Evolutionary conservation across 2,888 invertebrate species (phyloP).

Genomic region (Pteria penguin): DNA sequence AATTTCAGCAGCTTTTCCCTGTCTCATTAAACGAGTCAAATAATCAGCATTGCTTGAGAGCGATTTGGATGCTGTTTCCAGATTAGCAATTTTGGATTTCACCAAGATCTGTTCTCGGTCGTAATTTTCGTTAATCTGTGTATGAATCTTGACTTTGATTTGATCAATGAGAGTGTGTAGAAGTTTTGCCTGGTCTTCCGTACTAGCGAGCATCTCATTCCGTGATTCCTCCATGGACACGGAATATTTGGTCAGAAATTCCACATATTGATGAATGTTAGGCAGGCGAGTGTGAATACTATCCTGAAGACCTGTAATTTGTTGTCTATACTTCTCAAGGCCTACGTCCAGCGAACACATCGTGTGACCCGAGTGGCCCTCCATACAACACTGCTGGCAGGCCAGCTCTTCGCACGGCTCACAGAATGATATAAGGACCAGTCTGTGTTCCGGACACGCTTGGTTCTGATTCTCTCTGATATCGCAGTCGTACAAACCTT

Average conservation of each 20-base stretch:
- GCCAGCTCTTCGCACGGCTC: slow-evolving; percentile 62
- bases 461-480: slow-evolving; percentile 64
- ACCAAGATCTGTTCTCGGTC: slow-evolving; percentile 54
- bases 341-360: slow-evolving; percentile 52
- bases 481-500: slow-evolving; percentile 70
- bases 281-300: slow-evolving; percentile 62
- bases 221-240: slow-evolving; percentile 52
- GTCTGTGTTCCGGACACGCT: slow-evolving; percentile 59
- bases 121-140: slow-evolving; percentile 50
- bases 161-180: slow-evolving; percentile 69
- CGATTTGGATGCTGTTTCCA: slow-evolving; percentile 56
- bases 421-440: slow-evolving; percentile 63
- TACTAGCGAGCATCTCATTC: slow-evolving; percentile 43
- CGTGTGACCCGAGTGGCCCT: slow-evolving; percentile 63
- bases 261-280: slow-evolving; percentile 59
- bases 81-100: slow-evolving; percentile 50
- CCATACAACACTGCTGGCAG: slow-evolving; percentile 66
- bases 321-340: slow-evolving; percentile 47
- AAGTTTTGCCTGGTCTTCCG: slow-evolving; percentile 63
- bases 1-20: slow-evolving; percentile 70
- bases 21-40: slow-evolving; percentile 54
- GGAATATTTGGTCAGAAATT: slow-evolving; percentile 64
- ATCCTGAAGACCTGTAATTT: slow-evolving; percentile 60
- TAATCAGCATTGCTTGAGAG: slow-evolving; percentile 58
- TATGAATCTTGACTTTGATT: slow-evolving; percentile 52